Evolutionary conservation across 2,797 vertebrate genomes (phyloP).

Genomic region (Numenius phaeopus): DNA sequence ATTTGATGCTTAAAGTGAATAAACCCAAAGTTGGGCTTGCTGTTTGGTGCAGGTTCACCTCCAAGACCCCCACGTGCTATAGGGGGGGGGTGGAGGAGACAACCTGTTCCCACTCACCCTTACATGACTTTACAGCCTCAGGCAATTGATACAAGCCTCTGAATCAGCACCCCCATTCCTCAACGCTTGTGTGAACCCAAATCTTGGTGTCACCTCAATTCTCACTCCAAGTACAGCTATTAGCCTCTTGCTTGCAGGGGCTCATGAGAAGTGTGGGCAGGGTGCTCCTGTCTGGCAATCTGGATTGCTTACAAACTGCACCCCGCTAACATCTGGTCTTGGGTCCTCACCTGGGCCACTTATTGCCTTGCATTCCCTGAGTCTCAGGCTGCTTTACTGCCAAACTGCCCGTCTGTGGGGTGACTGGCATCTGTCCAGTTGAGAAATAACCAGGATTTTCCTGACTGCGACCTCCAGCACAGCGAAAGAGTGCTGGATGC

Average conservation of each 20-base stretch:
- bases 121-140: not conserved
- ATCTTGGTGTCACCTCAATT: not conserved
- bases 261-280: not conserved
- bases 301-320: not conserved
- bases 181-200: not conserved
- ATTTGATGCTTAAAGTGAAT: not conserved
- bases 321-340: not conserved
- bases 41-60: not conserved
- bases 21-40: not conserved
- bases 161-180: not conserved
- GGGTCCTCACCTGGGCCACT: not conserved
- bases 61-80: rapidly evolving
- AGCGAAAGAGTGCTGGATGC: not conserved
- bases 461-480: not conserved
- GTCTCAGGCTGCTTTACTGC: not conserved
- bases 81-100: not conserved
- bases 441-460: not conserved
- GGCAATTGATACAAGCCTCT: not conserved
- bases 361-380: rapidly evolving
- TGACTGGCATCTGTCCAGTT: not conserved
- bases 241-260: not conserved
- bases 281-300: not conserved
- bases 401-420: not conserved
- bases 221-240: not conserved
- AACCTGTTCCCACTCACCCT: not conserved